phyloP scores from a whole-genome alignment of 2,888 invertebrate genomes.

The Oithona nana region DNA sequence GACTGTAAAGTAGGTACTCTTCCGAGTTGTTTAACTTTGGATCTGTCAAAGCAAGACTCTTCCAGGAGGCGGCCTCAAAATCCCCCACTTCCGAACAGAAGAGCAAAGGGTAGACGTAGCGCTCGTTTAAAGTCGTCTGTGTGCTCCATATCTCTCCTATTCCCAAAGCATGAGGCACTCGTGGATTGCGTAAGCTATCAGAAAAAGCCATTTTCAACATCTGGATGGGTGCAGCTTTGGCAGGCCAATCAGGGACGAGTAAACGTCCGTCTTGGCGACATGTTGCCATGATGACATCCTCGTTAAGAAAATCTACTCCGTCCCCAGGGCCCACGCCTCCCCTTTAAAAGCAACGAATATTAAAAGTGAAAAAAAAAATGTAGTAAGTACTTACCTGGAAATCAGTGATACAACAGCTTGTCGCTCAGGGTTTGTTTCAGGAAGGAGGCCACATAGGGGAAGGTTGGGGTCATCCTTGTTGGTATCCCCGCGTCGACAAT shows the following conservation, averaged over 20 bases:
- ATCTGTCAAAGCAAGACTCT: neutral
- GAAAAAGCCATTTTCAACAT: constrained; percentile 3
- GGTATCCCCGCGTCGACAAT: neutral
- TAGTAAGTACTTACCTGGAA: too few species aligned
- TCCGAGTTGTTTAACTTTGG: neutral
- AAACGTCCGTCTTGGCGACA: constrained; percentile 2
- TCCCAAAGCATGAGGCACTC: neutral
- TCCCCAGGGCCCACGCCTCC: constrained; percentile 4
- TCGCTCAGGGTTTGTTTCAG: neutral
- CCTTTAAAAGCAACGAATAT: too few species aligned
- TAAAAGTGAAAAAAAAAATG: too few species aligned
- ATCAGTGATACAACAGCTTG: neutral
- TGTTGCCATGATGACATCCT: neutral
- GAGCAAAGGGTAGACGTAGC: neutral
- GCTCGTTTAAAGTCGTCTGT: neutral
- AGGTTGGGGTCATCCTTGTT: neutral
- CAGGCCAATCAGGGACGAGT: neutral
- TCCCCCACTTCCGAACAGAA: neutral
- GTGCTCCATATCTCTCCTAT: neutral
- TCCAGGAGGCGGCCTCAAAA: neutral
- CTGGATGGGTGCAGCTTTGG: neutral
- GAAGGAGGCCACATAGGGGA: neutral
- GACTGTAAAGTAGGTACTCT: neutral
- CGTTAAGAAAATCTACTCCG: neutral
- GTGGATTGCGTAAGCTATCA: neutral